phyloP scores from a whole-genome alignment of 2,888 invertebrate species.

The Callinectes sapidus region DNA sequence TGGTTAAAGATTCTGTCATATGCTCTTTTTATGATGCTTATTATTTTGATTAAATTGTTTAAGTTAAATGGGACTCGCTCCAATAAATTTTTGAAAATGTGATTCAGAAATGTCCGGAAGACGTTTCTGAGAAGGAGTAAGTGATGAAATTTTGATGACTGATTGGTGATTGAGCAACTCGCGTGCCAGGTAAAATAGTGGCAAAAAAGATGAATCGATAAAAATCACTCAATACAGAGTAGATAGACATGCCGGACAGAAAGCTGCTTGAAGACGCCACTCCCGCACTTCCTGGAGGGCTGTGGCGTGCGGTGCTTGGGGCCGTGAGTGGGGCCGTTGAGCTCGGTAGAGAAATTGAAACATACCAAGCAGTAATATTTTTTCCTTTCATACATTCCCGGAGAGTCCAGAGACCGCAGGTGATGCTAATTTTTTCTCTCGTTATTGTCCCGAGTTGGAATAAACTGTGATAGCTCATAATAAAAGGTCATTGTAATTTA shows the following conservation, averaged over 20 bases:
- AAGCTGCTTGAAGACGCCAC: background rate
- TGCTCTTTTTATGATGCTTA: background rate
- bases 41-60: background rate
- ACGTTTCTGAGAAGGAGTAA: background rate
- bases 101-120: background rate
- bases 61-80: background rate
- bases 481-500: constrained; percentile 22
- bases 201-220: background rate
- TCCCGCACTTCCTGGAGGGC: constrained; percentile 1
- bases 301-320: background rate
- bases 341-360: constrained; percentile 1
- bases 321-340: constrained; percentile 15
- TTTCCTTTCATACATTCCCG: constrained; percentile 5
- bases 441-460: constrained; percentile 28
- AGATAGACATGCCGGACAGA: background rate
- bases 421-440: background rate
- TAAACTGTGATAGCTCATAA: constrained; percentile 26
- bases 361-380: constrained; percentile 24
- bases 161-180: background rate
- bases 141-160: background rate
- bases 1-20: background rate
- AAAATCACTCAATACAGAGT: background rate
- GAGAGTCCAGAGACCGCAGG: background rate
- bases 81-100: background rate
- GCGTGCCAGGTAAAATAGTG: background rate